Conservation (phyloP, 2,113 vertebrate genomes). For the Stercorarius parasiticus region DNA sequence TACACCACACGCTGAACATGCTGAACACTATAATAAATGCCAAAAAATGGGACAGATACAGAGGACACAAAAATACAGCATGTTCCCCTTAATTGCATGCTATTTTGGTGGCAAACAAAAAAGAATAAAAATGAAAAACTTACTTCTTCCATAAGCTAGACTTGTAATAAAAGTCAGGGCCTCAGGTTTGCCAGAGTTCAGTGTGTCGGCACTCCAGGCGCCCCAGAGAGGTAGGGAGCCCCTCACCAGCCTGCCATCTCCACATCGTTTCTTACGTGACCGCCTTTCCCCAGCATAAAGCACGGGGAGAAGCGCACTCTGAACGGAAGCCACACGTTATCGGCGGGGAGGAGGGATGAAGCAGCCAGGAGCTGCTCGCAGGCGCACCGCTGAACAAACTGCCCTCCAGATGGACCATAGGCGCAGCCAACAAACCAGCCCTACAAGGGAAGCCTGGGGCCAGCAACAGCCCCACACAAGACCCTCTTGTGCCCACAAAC, state of each 20-base stretch:
- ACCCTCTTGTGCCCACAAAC: not conserved
- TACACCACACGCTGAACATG: not conserved
- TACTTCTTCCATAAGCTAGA: not conserved
- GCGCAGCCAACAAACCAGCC: not conserved
- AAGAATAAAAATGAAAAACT: not conserved
- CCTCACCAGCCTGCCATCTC: not conserved
- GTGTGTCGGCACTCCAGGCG: not conserved
- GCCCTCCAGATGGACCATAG: accelerated
- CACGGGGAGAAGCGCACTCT: accelerated
- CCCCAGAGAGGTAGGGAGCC: not conserved
- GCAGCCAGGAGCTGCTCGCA: not conserved
- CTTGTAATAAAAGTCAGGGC: not conserved
- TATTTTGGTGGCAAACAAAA: not conserved
- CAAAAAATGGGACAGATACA: not conserved
- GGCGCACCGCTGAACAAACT: not conserved
- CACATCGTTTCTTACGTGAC: accelerated
- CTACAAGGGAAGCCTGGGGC: not conserved
- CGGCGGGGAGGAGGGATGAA: accelerated
- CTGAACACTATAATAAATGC: not conserved
- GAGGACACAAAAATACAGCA: not conserved
- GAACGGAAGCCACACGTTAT: accelerated
- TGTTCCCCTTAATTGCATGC: accelerated
- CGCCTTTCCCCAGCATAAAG: not conserved
- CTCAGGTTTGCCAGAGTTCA: not conserved
- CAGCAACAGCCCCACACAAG: not conserved